These are phyloP conservation scores for Timema podura DNA, from an alignment of 2,888 invertebrate genomes.

Conservation along the genomic window DNA sequence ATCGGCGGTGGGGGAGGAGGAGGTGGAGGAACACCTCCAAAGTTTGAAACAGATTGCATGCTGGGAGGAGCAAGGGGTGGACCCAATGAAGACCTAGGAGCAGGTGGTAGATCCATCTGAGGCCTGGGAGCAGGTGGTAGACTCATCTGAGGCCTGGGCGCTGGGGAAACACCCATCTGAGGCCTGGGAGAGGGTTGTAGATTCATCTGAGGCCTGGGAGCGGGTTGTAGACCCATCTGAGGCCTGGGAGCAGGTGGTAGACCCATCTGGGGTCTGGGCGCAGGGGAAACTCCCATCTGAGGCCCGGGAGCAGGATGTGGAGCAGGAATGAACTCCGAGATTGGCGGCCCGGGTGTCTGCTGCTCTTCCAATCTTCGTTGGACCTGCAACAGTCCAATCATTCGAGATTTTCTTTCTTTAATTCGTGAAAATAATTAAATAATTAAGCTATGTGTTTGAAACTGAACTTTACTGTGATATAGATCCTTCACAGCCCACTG, in stretches of 20 bases:
- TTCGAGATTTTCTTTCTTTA: too few relatives aligned
- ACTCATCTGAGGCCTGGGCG: slow-evolving; percentile 34
- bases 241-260: slow-evolving; percentile 43
- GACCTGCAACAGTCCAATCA: slow-evolving; percentile 9
- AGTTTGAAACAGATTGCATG: too few relatives aligned
- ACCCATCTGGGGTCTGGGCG: slow-evolving; percentile 22
- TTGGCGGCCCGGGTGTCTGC: slow-evolving; percentile 32
- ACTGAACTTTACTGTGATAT: too few relatives aligned
- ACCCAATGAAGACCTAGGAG: too few relatives aligned
- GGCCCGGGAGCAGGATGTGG: background rate
- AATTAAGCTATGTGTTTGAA: too few relatives aligned
- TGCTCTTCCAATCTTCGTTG: slow-evolving; percentile 29
- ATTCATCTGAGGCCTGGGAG: slow-evolving; percentile 17
- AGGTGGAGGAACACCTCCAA: slow-evolving; percentile 53
- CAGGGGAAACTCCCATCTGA: background rate
- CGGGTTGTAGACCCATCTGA: slow-evolving; percentile 40
- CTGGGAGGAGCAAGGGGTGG: slow-evolving; percentile 32
- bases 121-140: slow-evolving; percentile 39
- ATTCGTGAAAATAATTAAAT: background rate
- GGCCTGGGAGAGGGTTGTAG: too few relatives aligned
- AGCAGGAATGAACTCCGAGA: slow-evolving; percentile 40
- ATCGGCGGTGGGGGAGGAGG: slow-evolving; percentile 53
- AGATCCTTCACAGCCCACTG: too few relatives aligned
- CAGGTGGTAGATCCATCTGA: too few relatives aligned
- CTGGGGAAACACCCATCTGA: too few relatives aligned